Conservation (phyloP, 1,140 invertebrate genomes). For the Pogonomyrmex californicus region DNA sequence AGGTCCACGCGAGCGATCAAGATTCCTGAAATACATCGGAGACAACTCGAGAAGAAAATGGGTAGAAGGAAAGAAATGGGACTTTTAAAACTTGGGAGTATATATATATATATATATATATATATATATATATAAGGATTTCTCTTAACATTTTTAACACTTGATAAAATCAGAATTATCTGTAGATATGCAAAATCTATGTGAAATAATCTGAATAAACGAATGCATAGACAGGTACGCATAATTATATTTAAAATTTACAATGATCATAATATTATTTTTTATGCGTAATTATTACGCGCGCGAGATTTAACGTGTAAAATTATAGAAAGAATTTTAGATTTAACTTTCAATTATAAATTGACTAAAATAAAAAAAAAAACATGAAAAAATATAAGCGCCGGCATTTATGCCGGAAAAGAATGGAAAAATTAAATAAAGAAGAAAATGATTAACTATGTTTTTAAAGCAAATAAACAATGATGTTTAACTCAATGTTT, state of each 20-base stretch:
- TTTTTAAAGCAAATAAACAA: slow-evolving; percentile 7
- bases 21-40: slow-evolving; percentile 56
- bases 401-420: neutral
- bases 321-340: neutral
- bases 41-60: slow-evolving; percentile 32
- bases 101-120: too few species aligned
- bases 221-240: neutral
- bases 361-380: neutral
- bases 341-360: neutral
- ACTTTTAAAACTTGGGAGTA: neutral
- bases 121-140: neutral
- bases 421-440: neutral
- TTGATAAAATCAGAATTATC: neutral
- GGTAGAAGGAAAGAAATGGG: neutral
- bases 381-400: neutral
- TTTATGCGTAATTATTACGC: neutral
- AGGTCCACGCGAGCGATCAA: slow-evolving; percentile 47
- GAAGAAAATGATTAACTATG: neutral
- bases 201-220: neutral
- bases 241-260: neutral
- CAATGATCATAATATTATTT: neutral
- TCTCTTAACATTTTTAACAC: neutral
- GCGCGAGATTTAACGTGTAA: neutral
- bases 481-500: neutral
- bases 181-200: neutral